A percentile compares a stretch with the other conserved stretches of the same genome.
phyloP scores from a whole-genome alignment of 1,140 invertebrate species.

The Panagrolaimus sp. region DNA sequence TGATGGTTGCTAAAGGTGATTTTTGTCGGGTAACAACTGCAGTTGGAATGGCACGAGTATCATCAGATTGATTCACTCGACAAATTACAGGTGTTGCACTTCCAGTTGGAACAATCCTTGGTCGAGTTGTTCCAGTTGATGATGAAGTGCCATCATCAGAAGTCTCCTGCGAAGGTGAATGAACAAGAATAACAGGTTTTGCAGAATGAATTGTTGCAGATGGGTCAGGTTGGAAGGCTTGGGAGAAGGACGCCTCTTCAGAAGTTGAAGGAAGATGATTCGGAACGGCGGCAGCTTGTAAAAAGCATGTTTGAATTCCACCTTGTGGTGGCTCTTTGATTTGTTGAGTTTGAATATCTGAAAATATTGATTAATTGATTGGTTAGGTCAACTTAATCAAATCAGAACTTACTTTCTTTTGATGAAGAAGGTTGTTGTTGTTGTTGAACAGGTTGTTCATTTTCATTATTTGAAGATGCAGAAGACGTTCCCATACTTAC shows the following conservation, averaged over 20 bases:
- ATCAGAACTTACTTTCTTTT: too few relatives aligned
- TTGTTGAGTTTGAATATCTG: too few relatives aligned
- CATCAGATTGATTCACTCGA: not conserved
- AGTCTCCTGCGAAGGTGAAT: not conserved
- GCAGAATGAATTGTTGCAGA: not conserved
- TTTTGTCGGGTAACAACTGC: conserved; percentile 2
- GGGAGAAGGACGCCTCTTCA: too few relatives aligned
- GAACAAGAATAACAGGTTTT: not conserved
- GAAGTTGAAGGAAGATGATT: too few relatives aligned
- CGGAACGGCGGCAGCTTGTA: too few relatives aligned
- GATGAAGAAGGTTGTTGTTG: too few relatives aligned
- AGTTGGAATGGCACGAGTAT: not conserved
- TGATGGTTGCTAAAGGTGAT: not conserved
- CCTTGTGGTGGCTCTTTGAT: too few relatives aligned
- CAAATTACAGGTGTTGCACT: conserved; percentile 10
- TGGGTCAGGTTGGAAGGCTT: not conserved
- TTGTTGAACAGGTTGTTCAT: not conserved
- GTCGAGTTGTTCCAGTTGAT: not conserved
- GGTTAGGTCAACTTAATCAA: too few relatives aligned
- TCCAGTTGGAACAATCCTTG: not conserved
- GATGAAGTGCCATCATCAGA: not conserved
- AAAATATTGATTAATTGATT: too few relatives aligned
- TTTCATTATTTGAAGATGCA: conserved; percentile 4
- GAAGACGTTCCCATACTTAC: conserved; percentile 23
- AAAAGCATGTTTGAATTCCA: too few relatives aligned